A percentile compares a stretch with the other conserved stretches of the same genome.
These are phyloP conservation scores for Dendroctonus ponderosae DNA, from an alignment of 1,140 invertebrate genomes.

Conservation along the genomic window DNA sequence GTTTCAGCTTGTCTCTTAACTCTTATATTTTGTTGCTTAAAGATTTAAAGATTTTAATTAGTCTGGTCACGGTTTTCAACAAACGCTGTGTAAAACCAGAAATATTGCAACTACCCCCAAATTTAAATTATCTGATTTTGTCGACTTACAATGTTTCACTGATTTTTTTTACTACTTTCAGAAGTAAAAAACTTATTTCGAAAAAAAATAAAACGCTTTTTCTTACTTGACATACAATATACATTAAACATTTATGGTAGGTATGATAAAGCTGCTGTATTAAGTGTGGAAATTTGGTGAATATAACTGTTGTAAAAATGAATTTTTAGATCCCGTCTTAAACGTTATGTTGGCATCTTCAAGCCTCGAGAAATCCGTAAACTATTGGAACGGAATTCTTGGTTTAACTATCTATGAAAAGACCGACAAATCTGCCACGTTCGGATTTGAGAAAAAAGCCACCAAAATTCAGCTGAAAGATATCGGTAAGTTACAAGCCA, in stretches of 20 bases:
- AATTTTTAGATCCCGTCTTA: conserved; percentile 71
- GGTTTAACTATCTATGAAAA: conserved; percentile 70
- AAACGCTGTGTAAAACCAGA: no score
- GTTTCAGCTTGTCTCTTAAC: no score
- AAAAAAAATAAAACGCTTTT: background rate
- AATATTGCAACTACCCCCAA: no score
- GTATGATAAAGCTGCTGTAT: background rate
- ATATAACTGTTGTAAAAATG: background rate
- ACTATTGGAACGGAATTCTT: conserved; percentile 81
- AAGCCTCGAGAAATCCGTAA: conserved; percentile 71
- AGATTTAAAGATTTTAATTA: no score
- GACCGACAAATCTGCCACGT: conserved; percentile 57
- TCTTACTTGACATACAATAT: background rate
- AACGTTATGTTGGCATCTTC: conserved; percentile 80
- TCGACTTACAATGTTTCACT: no score
- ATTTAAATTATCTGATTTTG: conserved; percentile 4
- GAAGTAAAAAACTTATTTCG: no score
- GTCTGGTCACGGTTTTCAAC: no score
- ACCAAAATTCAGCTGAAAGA: conserved; percentile 73
- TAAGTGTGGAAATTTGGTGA: background rate
- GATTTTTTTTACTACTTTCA: no score
- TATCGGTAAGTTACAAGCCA: conserved; percentile 57
- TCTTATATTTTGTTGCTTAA: no score
- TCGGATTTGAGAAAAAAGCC: conserved; percentile 74
- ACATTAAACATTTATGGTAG: no score